Evolutionary conservation across 1,140 invertebrate species (phyloP), one percentile per base, ranked within the genome.

Genomic region (Lithobius niger): DNA sequence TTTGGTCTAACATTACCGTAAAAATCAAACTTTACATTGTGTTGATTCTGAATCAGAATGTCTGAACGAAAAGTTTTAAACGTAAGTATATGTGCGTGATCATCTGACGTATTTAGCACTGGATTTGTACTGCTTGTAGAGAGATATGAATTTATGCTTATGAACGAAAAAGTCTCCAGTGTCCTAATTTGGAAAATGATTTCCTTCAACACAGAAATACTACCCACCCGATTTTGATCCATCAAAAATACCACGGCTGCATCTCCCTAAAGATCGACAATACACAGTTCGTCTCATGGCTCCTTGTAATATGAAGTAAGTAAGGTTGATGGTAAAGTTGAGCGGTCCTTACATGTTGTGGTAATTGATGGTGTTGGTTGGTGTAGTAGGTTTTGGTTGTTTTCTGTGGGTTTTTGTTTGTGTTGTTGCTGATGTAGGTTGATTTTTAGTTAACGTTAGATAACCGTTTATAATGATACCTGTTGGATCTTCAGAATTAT

Each of bases 191-290:
- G 56, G 50, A 21, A 27, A 42, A 40, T 26, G n/a, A 51, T 59
- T 50, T 59, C 57, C 55, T 57, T 57, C 63, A 62, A 71, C 70
- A 60, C 62, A 97, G 88, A 99, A 99, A 94, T 99, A 99, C 70
- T 99, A 99, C 76, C 97, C 97, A 0, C 95, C 97, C 65, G 96
- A 99, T 79, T 99, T 98, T 71, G 97, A 99, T 84, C 97, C 97
- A 0, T 89, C 90, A 19, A 98, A 99, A 75, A 97, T 99, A 25
- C 95, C 96, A 62, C 88, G 95, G 57, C 88, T 94, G 77, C 93
- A 94, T 82, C 78, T 91, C 64, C 82, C 88, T 25, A 88, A 87
- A 69, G 98, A 98, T 73, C 73, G 88, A n/a, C 93, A 97, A 70
- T 99, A 97, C 66, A 90, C 86, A 19, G 97, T 99, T 36, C 81